A percentile compares a stretch with the other conserved stretches of the same genome.
phyloP scores from a whole-genome alignment of 2,797 vertebrate genomes.

The Sparidentex hasta region DNA sequence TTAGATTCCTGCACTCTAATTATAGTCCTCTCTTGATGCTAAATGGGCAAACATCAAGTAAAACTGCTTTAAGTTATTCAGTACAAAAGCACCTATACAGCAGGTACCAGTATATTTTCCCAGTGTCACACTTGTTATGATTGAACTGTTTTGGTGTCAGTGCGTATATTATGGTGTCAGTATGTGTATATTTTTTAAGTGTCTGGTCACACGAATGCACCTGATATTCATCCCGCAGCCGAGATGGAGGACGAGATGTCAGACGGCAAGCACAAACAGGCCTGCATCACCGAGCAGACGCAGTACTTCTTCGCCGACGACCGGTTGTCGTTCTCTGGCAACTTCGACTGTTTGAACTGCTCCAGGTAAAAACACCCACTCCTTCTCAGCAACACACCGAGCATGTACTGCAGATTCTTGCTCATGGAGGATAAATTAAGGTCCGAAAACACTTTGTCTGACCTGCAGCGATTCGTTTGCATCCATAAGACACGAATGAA shows the following conservation, averaged over 20 bases:
- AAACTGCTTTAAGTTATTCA: too few relatives aligned
- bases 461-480: conserved; percentile 29
- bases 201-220: not conserved
- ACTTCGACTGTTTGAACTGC: conserved; percentile 92
- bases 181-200: not conserved
- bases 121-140: not conserved
- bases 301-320: conserved; percentile 93
- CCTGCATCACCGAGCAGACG: conserved; percentile 96
- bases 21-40: too few relatives aligned
- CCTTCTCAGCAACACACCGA: not conserved
- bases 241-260: conserved; percentile 89
- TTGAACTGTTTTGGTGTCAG: not conserved
- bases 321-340: conserved; percentile 86
- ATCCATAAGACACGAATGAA: conserved; percentile 53
- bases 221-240: conserved; percentile 78
- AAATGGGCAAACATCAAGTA: too few relatives aligned
- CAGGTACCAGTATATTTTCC: too few relatives aligned
- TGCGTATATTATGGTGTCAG: too few relatives aligned
- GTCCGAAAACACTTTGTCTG: conserved; percentile 6
- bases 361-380: conserved; percentile 86
- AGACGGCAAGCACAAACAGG: conserved; percentile 88
- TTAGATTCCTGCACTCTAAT: too few relatives aligned
- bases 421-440: not conserved
- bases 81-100: too few relatives aligned
- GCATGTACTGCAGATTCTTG: not conserved